Conservation (phyloP, 2,888 invertebrate species). For the Matsumyia berberina region DNA sequence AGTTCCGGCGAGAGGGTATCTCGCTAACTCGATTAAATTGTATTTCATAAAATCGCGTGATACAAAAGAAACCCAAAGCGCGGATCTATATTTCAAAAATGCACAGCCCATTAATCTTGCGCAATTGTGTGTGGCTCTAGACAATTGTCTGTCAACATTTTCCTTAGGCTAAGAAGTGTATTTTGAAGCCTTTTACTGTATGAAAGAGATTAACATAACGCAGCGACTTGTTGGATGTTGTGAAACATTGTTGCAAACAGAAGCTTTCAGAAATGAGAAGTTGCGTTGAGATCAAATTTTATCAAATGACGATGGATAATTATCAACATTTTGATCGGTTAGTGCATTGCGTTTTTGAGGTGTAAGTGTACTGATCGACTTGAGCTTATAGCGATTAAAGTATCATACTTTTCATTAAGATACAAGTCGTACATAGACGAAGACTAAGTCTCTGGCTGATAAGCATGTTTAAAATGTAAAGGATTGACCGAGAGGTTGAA, state of each 20-base stretch:
- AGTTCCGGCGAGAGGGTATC: conserved; percentile 55
- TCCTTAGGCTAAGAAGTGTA: conserved; percentile 8
- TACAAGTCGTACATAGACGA: too few relatives aligned
- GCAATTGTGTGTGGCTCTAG: conserved; percentile 39
- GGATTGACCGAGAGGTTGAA: too few relatives aligned
- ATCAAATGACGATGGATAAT: background rate
- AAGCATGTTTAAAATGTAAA: too few relatives aligned
- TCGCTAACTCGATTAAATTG: conserved; percentile 51
- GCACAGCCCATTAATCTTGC: conserved; percentile 60
- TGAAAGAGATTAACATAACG: background rate
- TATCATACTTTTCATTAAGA: too few relatives aligned
- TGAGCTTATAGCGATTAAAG: too few relatives aligned
- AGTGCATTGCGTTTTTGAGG: too few relatives aligned
- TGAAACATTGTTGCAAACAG: conserved; percentile 33
- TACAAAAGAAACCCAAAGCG: conserved; percentile 62
- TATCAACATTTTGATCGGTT: too few relatives aligned
- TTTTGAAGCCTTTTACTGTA: background rate
- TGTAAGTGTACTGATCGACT: too few relatives aligned
- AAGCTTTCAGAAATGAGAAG: background rate
- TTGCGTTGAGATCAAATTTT: background rate
- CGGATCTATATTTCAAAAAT: conserved; percentile 61
- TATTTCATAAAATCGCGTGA: conserved; percentile 65
- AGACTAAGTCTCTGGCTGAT: too few relatives aligned
- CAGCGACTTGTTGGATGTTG: background rate
- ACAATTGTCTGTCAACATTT: conserved; percentile 69